A percentile compares a stretch with the other conserved stretches of the same genome.
Conservation (phyloP, 2,888 invertebrate species). For the Ophion obscuratus region DNA sequence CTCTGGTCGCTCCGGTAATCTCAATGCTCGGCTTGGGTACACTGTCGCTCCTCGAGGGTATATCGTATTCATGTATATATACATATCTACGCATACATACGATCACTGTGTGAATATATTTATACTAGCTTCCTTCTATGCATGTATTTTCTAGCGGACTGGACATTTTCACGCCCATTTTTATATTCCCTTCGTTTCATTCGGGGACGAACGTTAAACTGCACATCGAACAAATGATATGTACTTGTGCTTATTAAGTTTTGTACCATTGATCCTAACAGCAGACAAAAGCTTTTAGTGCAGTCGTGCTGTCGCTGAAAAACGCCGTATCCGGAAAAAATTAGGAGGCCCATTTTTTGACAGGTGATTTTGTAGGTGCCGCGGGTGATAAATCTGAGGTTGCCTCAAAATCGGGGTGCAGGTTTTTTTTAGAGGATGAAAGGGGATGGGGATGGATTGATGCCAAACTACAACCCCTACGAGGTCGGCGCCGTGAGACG, state of each 20-base stretch:
- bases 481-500: too few relatives aligned
- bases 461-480: too few relatives aligned
- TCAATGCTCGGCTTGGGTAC: conserved; percentile 70
- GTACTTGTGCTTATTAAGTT: background rate
- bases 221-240: background rate
- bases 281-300: background rate
- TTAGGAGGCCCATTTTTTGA: too few relatives aligned
- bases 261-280: background rate
- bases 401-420: too few relatives aligned
- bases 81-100: background rate
- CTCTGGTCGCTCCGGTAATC: conserved; percentile 66
- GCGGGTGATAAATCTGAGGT: too few relatives aligned
- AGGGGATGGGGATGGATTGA: too few relatives aligned
- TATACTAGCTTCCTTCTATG: background rate
- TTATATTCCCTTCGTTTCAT: background rate
- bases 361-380: too few relatives aligned
- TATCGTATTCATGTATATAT: conserved; percentile 12
- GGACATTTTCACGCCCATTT: conserved; percentile 36
- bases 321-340: too few relatives aligned
- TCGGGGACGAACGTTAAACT: background rate
- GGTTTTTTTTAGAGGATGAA: too few relatives aligned
- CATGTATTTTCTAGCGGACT: background rate
- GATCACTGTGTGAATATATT: background rate
- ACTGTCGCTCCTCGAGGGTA: conserved; percentile 63
- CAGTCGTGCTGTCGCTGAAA: too few relatives aligned